These are phyloP conservation scores for Pinna nobilis DNA, from an alignment of 1,140 invertebrate species.

Conservation along the genomic window DNA sequence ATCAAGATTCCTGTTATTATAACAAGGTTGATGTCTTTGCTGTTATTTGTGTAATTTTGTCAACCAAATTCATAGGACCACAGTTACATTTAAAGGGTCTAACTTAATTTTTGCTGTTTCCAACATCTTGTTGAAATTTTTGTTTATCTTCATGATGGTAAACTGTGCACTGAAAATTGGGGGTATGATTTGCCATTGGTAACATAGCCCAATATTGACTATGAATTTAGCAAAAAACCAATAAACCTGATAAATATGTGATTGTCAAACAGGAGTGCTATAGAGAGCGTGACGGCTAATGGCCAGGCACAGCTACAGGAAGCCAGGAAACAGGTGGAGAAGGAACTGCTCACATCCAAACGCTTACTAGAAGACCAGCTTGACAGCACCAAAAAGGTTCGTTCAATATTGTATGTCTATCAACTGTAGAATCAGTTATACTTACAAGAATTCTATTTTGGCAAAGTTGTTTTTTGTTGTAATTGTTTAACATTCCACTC, in stretches of 20 bases:
- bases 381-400: constrained; percentile 14
- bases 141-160: neutral
- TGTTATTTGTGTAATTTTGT: too few species aligned
- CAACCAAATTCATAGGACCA: too few species aligned
- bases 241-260: too few species aligned
- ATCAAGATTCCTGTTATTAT: too few species aligned
- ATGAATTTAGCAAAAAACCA: too few species aligned
- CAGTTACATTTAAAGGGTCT: too few species aligned
- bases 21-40: too few species aligned
- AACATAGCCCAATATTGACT: too few species aligned
- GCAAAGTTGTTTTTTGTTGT: neutral
- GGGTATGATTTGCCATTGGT: too few species aligned
- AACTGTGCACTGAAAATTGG: neutral
- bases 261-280: constrained; percentile 6
- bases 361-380: neutral
- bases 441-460: neutral
- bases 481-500: neutral
- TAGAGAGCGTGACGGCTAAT: neutral
- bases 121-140: too few species aligned
- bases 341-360: neutral
- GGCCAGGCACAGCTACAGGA: constrained; percentile 7
- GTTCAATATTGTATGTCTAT: neutral
- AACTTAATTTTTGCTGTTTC: too few species aligned
- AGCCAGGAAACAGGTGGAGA: neutral
- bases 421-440: neutral